Evolutionary conservation across 1,140 invertebrate species (phyloP), one percentile per base, ranked within the genome.

Genomic region (Delia radicum): DNA sequence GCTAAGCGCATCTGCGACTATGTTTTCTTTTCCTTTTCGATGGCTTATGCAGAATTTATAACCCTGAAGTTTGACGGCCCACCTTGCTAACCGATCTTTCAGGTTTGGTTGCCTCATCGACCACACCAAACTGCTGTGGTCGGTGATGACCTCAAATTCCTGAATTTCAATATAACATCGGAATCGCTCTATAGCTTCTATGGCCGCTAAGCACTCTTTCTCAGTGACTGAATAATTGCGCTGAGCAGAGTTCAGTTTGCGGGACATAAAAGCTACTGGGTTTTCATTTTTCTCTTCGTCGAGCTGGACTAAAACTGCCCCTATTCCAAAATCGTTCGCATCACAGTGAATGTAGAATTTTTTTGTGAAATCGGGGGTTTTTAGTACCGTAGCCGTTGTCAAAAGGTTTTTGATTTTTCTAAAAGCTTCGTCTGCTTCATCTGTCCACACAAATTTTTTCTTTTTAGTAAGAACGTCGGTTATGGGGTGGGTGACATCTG

Each of bases 131-230:
- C 77, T 78, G 4, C 67, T 24, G 74, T 81, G 80, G 28, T 37
- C 33, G 10, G 33, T 37, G 33, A 37, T 37, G 33, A 37, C 8
- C 15, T 37, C 33, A 37, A 37, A 37, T 10, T 37, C 33, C 33
- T 37, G 33, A 3, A 37, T 8, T 37, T 37, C 33, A 10, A 37
- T 37, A 78, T 87, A 90, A 15, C 80, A 77, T 27, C 80, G 55
- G 74, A 87, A 88, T 4, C 24, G 18, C 65, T 87, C 79, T 4
- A 89, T 79, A 6, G 85, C 87, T 75, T 80, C 80, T 0, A 89
- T 71, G 12, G 88, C 79, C 10, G 86, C 87, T 21, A 89, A 77
- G 21, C 83, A 81, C 82, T 89, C 88, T 33, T 37, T 28, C 83
- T 78, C 3, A 67, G 15, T 13, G 15, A 37, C 33, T 37, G 33